phyloP scores from a whole-genome alignment of 23 tunicate species.

The Trididemnum nubilum region DNA sequence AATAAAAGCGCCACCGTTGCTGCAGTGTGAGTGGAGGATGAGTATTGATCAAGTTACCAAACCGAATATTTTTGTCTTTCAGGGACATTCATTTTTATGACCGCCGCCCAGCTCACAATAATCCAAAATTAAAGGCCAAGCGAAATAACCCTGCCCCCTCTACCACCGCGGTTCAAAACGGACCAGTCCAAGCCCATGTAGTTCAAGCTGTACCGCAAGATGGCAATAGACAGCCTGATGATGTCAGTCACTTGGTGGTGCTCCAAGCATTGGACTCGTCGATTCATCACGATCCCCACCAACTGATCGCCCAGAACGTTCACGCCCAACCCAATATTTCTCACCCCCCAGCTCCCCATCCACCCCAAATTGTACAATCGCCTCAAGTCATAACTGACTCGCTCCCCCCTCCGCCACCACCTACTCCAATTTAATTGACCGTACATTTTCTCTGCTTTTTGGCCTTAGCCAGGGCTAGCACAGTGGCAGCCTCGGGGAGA shows the following conservation, averaged over 20 bases:
- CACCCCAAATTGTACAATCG: not conserved
- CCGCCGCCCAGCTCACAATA: conserved; percentile 51
- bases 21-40: too few relatives aligned
- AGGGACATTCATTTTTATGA: conserved; percentile 96
- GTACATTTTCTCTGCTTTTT: too few relatives aligned
- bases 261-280: conserved; percentile 48
- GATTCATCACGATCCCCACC: conserved; percentile 26
- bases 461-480: too few relatives aligned
- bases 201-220: not conserved
- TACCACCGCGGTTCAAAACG: not conserved
- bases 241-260: conserved; percentile 25
- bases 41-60: too few relatives aligned
- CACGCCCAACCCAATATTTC: conserved; percentile 18
- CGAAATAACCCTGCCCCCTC: not conserved
- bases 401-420: not conserved
- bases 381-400: not conserved
- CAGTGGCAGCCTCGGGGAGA: too few relatives aligned
- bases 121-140: not conserved
- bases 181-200: not conserved
- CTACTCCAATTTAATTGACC: not conserved
- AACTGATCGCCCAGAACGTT: not conserved
- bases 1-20: too few relatives aligned
- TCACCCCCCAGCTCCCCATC: not conserved
- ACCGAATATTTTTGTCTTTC: too few relatives aligned
- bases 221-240: not conserved